Evolutionary conservation across 2,797 vertebrate species (phyloP).

Genomic region (Pteronotus mesoamericanus): DNA sequence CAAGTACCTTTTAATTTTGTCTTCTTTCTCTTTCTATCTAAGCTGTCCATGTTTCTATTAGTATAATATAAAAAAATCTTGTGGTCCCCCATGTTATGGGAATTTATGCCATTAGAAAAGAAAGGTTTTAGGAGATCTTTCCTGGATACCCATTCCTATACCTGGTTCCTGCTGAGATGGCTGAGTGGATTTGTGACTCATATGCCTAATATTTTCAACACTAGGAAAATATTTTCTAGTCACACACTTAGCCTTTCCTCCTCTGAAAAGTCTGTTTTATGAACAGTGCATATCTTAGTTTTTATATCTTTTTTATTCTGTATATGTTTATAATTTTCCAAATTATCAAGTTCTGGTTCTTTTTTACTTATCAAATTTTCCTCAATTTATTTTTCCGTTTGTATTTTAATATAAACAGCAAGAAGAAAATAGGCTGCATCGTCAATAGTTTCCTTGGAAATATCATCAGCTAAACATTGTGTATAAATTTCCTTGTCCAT

Average conservation of each 20-base stretch:
- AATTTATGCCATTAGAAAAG: not conserved
- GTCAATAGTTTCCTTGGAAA: not conserved
- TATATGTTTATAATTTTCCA: not conserved
- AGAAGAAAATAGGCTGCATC: not conserved
- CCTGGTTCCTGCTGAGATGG: not conserved
- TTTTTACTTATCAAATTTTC: not conserved
- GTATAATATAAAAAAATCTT: not conserved
- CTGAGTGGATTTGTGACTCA: not conserved
- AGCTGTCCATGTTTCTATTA: not conserved
- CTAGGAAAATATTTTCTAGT: not conserved
- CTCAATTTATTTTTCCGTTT: not conserved
- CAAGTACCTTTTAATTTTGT: not conserved
- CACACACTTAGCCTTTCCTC: not conserved
- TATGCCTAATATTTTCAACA: not conserved
- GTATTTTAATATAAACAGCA: not conserved
- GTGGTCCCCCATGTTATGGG: not conserved
- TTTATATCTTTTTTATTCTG: not conserved
- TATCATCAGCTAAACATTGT: not conserved
- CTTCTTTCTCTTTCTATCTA: not conserved
- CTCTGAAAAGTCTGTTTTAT: not conserved
- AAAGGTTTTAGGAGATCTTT: not conserved
- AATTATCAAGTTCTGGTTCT: not conserved
- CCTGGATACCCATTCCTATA: not conserved
- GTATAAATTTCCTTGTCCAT: not conserved
- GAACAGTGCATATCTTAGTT: not conserved